Percentiles rank a stretch among this genome's conserved stretches.
These are phyloP conservation scores for Girardinus metallicus DNA, from an alignment of 2,797 vertebrate genomes.

Conservation along the genomic window DNA sequence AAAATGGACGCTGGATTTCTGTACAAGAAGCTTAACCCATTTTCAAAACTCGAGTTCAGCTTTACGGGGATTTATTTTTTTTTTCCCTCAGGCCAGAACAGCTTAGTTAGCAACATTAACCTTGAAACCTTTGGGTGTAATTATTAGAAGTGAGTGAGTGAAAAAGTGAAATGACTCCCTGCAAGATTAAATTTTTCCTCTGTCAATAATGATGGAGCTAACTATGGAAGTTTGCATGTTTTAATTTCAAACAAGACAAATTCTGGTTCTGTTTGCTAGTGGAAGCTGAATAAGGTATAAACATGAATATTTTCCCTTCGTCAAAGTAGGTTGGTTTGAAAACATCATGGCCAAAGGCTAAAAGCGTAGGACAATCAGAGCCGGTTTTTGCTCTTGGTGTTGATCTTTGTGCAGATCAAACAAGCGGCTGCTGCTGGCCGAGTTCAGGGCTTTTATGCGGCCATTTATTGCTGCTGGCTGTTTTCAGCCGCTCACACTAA, in stretches of 20 bases:
- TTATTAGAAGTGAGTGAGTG: background rate
- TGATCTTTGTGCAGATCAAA: conserved; percentile 54
- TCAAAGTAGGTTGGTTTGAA: background rate
- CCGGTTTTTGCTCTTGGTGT: background rate
- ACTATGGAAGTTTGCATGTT: background rate
- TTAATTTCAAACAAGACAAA: background rate
- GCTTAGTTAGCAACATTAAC: background rate
- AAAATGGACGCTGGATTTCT: background rate
- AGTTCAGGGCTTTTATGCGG: conserved; percentile 70
- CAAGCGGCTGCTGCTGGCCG: conserved; percentile 43
- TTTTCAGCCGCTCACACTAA: conserved; percentile 48
- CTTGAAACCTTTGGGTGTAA: background rate
- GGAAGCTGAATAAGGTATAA: background rate
- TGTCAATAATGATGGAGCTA: background rate
- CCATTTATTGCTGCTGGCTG: conserved; percentile 66
- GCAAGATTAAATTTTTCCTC: background rate
- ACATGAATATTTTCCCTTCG: background rate
- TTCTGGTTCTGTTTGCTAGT: background rate
- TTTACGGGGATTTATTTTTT: background rate
- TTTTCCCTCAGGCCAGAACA: background rate
- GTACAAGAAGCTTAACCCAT: background rate
- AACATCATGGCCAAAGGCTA: background rate
- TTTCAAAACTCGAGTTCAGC: background rate
- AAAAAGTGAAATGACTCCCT: background rate
- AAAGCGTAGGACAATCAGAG: conserved; percentile 8